phyloP scores from a whole-genome alignment of 92 coral and sea anemone genomes.

The Meandrina meandrites region DNA sequence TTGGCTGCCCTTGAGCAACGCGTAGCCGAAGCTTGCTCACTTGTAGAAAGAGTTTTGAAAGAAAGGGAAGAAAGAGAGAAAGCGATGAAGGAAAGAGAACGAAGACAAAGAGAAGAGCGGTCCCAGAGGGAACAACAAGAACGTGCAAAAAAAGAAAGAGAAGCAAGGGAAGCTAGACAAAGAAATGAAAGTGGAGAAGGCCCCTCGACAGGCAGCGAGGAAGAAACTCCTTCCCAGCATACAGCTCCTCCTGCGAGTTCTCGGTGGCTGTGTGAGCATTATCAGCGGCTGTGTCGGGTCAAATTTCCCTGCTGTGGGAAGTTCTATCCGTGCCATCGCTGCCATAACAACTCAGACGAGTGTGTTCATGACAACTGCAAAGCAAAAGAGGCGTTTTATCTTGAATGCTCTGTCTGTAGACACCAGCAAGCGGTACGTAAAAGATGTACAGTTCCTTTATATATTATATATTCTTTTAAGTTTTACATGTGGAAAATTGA shows the following conservation, averaged over 20 bases:
- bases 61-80: conserved; percentile 8
- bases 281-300: conserved; percentile 66
- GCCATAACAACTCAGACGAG: conserved; percentile 74
- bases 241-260: conserved; percentile 17
- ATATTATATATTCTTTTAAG: no score
- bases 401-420: conserved; percentile 58
- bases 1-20: conserved; percentile 17
- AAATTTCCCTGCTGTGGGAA: conserved; percentile 68
- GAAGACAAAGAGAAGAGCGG: conserved; percentile 19
- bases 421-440: conserved; percentile 68
- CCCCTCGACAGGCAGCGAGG: background rate
- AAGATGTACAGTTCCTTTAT: background rate
- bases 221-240: background rate
- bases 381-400: conserved; percentile 53
- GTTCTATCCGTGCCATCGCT: conserved; percentile 77
- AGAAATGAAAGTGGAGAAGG: conserved; percentile 20
- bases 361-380: conserved; percentile 56
- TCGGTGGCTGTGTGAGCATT: conserved; percentile 69
- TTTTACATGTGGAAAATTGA: background rate
- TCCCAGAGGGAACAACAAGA: conserved; percentile 3
- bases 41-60: conserved; percentile 17
- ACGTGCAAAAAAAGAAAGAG: conserved; percentile 8
- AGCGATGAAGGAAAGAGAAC: conserved; percentile 1
- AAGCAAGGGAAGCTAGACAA: background rate
- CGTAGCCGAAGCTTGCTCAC: background rate